Conservation (phyloP, 2,797 vertebrate species). For the Anabacerthia variegaticeps region DNA sequence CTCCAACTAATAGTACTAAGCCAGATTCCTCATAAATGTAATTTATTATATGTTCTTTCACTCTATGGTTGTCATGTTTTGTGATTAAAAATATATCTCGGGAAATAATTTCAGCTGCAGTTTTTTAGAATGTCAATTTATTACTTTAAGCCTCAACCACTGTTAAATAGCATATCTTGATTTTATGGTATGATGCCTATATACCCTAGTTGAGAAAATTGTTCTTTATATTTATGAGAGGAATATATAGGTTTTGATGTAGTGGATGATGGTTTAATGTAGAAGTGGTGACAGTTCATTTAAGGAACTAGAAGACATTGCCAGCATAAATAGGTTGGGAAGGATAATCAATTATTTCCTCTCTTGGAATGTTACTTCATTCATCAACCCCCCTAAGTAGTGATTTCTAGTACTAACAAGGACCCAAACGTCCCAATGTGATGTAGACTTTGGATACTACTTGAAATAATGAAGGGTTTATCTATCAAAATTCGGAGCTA, state of each 20-base stretch:
- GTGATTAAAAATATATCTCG: slow-evolving; percentile 19
- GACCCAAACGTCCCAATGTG: not conserved
- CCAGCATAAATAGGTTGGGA: not conserved
- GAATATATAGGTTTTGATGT: slow-evolving; percentile 3
- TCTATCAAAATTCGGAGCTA: not conserved
- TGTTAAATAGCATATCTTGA: slow-evolving; percentile 1
- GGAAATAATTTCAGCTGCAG: slow-evolving; percentile 12
- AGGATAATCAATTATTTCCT: slow-evolving; percentile 22
- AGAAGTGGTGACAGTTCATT: slow-evolving; percentile 27
- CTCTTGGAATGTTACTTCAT: slow-evolving; percentile 9
- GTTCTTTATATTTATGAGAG: slow-evolving; percentile 2
- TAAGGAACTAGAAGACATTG: not conserved
- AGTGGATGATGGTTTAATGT: slow-evolving; percentile 29
- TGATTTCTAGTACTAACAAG: not conserved
- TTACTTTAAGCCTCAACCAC: slow-evolving; percentile 1
- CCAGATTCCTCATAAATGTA: not conserved
- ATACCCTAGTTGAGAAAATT: not conserved
- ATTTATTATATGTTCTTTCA: slow-evolving; percentile 18
- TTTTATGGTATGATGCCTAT: not conserved
- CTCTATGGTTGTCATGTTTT: not conserved
- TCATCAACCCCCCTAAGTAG: not conserved
- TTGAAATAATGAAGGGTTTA: not conserved
- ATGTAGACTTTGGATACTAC: not conserved
- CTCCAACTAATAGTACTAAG: not conserved
- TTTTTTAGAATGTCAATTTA: not conserved